Percentiles rank a stretch among this genome's conserved stretches.
These are phyloP conservation scores for Smittia aterrima DNA, from an alignment of 2,888 invertebrate genomes.

Conservation along the genomic window DNA sequence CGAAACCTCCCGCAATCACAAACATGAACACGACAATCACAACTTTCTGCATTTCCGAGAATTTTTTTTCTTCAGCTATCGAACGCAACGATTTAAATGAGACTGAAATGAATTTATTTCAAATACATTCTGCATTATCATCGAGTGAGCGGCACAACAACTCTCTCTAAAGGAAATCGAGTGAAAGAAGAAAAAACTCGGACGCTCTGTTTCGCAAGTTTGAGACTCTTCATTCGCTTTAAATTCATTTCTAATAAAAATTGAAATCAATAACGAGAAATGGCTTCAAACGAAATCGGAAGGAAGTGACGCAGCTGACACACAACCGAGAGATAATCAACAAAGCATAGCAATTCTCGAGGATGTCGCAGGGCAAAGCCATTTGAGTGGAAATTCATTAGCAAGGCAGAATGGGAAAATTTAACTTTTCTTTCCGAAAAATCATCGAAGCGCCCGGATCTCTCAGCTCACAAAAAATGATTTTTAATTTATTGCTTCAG, in stretches of 20 bases:
- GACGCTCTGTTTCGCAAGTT: too few species aligned
- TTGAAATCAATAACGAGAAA: neutral
- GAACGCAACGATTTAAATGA: neutral
- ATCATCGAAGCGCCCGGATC: neutral
- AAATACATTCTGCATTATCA: neutral
- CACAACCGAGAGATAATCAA: neutral
- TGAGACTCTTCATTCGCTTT: too few species aligned
- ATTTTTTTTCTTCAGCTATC: neutral
- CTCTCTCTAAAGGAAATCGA: neutral
- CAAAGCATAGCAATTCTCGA: neutral
- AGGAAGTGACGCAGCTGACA: neutral
- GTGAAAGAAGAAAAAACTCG: too few species aligned
- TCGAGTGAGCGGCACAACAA: neutral
- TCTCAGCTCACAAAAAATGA: neutral
- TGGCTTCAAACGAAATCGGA: neutral
- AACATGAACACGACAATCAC: neutral
- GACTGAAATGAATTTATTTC: slow-evolving; percentile 8
- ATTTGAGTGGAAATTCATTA: slow-evolving; percentile 23
- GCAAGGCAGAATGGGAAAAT: neutral
- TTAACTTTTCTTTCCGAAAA: neutral
- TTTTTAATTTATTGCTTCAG: slow-evolving; percentile 28
- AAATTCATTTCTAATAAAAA: neutral
- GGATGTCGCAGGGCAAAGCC: neutral
- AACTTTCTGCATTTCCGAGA: slow-evolving; percentile 18
- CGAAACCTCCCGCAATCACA: neutral